Evolutionary conservation across 2,888 invertebrate species (phyloP), one percentile per base, ranked within the genome.

Genomic region (Hemistola chrysoprasaria): DNA sequence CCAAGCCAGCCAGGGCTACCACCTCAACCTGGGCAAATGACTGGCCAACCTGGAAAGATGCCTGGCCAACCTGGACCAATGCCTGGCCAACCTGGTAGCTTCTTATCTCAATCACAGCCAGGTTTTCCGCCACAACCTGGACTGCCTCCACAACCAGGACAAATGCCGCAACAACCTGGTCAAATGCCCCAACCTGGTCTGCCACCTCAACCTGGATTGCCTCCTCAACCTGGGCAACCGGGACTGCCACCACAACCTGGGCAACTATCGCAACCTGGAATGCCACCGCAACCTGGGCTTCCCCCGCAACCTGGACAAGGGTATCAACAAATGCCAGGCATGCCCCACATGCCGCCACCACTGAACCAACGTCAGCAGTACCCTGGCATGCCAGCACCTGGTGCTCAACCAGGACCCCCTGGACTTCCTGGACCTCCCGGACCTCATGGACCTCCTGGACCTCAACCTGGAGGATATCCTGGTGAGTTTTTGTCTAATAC

Each of bases 321-420:
- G 16, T 4, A 16, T 20, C 71, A 76, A 40, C 63, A 74, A 1
- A 74, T 82, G 60, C 56, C 70, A 1, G 78, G 84, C 0, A 55
- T 78, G 2, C 77, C 75, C 1, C 86, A 87, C 42, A 89, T 90
- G 88, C 90, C 87, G 0, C 90, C 90, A 1, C 87, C 89, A 0
- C 33, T 78, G 21, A 45, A 61, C 0, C 79, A 78, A 47, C 81
- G 69, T 26, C 79, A 76, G 53, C 79, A 76, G 53, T 80, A 62
- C 47, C 66, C 74, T 3, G 73, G 61, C 1, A 51, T 53, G 39
- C 66, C 65, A 1, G 36, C 29, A 6, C 28, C 30, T 1, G 24
- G 26, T 3, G 16, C 16, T 16, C 11, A 49, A 41, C 40, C 79
- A 68, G 47, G 42, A 23, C 39, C 44, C 0, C 67, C 76, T 6